Evolutionary conservation across 2,113 vertebrate genomes (phyloP), one percentile per base, ranked within the genome.

Genomic region (Pelecanoides urinatrix): DNA sequence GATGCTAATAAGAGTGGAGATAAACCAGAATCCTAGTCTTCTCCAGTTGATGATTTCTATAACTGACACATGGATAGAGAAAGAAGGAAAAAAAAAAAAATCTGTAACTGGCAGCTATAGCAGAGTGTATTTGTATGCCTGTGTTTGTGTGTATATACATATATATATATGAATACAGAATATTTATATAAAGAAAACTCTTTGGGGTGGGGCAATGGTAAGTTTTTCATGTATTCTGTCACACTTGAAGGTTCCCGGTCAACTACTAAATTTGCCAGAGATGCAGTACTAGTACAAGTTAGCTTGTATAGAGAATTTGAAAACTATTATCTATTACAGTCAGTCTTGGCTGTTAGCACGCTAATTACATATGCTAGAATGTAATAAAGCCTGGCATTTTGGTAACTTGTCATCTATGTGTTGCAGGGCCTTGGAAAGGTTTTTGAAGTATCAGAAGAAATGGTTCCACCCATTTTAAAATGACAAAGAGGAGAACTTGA

Each of bases 71-170:
- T 6, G 2, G 38, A 47, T 36, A 79, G 15, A 49, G 45, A 73
- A 17, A 78, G 9, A 80, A 59, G 13, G 19, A 7, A 29, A 65
- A 49, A 17, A 49, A 17, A 49, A 13, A 29, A 52, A 47, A 61
- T 23, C 8, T 67, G 11, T 38, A 76, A 32, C 30, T 88, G 71
- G 23, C 5, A 52, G 21, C 17, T 77, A 1, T 32, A 63, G 38
- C 4, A 11, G 14, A 22, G 53, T 56, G 5, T 50, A 4, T 65
- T 2, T 67, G 2, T 61, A 3, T 52, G 3, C 17, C 3, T 4
- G 2, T 42, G 2, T 44, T 11, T 50, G 3, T 30, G 1, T 15
- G 3, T 32, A 4, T 65, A 6, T 22, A 32, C 16, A 6, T 25
- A 30, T 2, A 44, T 11, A 63, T 40, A 66, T 16, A 58, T 40